These are phyloP conservation scores for Atrina japonica DNA, from an alignment of 2,888 invertebrate genomes.

Conservation along the genomic window DNA sequence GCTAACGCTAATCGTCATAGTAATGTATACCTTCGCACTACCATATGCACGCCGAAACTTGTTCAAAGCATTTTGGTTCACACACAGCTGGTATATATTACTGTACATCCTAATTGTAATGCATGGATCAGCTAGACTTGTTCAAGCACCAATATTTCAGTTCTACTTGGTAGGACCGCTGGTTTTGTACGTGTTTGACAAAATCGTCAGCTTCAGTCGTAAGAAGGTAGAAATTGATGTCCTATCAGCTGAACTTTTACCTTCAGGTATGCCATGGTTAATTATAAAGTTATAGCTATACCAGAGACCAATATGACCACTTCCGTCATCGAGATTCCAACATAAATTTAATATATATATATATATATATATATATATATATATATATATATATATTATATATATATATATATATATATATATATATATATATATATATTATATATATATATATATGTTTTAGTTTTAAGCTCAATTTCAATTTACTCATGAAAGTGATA, in stretches of 20 bases:
- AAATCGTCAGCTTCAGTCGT: conserved; percentile 83
- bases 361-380: no score
- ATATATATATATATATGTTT: no score
- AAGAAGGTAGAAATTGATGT: conserved; percentile 84
- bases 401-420: no score
- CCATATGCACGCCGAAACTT: conserved; percentile 83
- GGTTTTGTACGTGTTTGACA: conserved; percentile 84
- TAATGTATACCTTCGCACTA: conserved; percentile 84
- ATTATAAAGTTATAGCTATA: no score
- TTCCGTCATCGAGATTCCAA: no score
- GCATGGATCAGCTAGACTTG: conserved; percentile 84
- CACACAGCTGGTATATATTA: conserved; percentile 84
- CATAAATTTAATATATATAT: no score
- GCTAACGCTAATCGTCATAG: conserved; percentile 82
- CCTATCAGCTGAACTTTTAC: conserved; percentile 83
- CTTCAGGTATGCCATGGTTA: conserved; percentile 85
- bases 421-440: no score
- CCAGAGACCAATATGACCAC: no score
- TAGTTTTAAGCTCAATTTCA: no score
- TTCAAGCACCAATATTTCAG: conserved; percentile 83
- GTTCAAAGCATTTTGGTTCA: conserved; percentile 84
- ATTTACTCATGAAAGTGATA: no score
- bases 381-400: no score
- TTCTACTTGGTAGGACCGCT: conserved; percentile 84
- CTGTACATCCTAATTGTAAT: conserved; percentile 84